Evolutionary conservation across 2,797 vertebrate genomes (phyloP).

Genomic region (Iguana delicatissima): DNA sequence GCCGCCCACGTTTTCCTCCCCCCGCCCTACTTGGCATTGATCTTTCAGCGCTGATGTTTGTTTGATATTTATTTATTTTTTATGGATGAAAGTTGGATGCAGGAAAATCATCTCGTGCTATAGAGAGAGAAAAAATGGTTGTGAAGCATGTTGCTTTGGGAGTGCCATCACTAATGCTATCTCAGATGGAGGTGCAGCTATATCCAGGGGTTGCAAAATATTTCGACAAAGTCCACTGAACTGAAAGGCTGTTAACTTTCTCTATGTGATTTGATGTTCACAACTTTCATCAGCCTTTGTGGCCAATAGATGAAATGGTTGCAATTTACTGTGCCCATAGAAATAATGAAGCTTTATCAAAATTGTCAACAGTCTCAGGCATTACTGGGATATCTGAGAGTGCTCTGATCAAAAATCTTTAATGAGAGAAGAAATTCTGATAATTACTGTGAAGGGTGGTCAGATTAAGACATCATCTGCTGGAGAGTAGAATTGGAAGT

Average conservation of each 20-base stretch:
- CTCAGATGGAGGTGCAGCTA: not conserved
- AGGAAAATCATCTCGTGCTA: not conserved
- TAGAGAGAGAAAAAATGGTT: not conserved
- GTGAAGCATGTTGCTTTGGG: not conserved
- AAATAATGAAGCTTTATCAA: not conserved
- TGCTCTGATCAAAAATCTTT: slow-evolving; percentile 7
- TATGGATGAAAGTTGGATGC: not conserved
- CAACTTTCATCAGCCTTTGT: not conserved
- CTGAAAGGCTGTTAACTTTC: not conserved
- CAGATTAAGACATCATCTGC: slow-evolving; percentile 13
- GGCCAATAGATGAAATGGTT: not conserved
- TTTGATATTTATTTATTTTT: not conserved
- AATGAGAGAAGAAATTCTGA: not conserved
- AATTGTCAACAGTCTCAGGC: not conserved
- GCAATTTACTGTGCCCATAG: not conserved
- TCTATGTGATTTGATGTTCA: not conserved
- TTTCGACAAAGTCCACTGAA: not conserved
- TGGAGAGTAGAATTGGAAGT: not conserved
- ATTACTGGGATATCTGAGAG: not conserved
- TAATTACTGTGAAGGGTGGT: not conserved
- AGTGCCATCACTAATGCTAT: not conserved
- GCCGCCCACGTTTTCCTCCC: too few relatives aligned
- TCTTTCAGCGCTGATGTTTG: not conserved
- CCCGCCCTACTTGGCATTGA: not conserved
- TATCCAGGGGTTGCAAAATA: not conserved